Evolutionary conservation across 2,113 vertebrate species (phyloP), one percentile per base, ranked within the genome.

Genomic region (Notarius quadriscutis): DNA sequence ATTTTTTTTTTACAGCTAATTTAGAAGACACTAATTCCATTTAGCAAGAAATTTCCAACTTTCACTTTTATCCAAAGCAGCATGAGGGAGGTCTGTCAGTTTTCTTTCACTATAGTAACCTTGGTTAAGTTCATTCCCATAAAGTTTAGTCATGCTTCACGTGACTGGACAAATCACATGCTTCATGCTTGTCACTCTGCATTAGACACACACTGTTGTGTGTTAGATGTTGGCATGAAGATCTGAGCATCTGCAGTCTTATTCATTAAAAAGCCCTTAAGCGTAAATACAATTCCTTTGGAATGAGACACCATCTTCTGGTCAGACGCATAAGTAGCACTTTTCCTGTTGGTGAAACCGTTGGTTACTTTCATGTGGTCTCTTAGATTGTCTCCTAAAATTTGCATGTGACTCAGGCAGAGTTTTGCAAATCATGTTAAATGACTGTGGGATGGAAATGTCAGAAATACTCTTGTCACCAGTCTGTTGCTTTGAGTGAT

Each of bases 201-300:
- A 18, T 71, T 86, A 79, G 50, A 58, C 20, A 25, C 41, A 34
- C 41, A 1, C 5, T 69, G 17, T 79, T 20, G 41, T 3, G 34
- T 41, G 34, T 2, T 41, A 4, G 63, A 81, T 58, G 53, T 71
- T 86, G 20, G 69, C n/a, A 71, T 71, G 20, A 86, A 51, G 7
- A 22, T 22, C 60, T 57, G 25, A 80, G 51, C 75, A 67, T 86
- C 75, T 86, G 85, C 85, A 67, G 22, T 53, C 74, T 14, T 69
- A 63, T 55, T 30, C 67, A 57, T 53, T 55, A 30, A 30, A 67
- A 57, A 78, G 63, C 30, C 85, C 51, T 86, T 55, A 41, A n/a
- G 12, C 77, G 58, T 81, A 86, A 81, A 86, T 58, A 30, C 65
- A 48, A 55, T 81, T 79, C 75, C 50, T 20, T 86, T 67, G 60